Evolutionary conservation across 53 echinoderm and acorn worm genomes (phyloP), one percentile per base, ranked within the genome.

Genomic region (Temnopleurus reevesii): DNA sequence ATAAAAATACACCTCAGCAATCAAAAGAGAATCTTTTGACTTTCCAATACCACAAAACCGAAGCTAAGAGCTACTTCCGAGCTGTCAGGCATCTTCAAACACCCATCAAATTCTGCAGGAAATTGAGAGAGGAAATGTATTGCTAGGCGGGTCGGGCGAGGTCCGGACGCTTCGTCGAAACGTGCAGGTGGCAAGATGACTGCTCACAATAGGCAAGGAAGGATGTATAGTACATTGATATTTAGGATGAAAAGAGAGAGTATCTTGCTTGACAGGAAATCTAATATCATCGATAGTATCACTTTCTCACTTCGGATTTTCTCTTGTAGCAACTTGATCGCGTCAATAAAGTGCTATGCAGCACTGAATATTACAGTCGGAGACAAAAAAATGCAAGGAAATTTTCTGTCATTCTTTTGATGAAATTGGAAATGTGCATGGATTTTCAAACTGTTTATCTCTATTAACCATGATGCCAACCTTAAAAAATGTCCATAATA

Each of bases 41-140:
- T n/a, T n/a, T n/a, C n/a, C 49, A 49, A 49, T 13, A 8, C 12
- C 49, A 49, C 49, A 12, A 49, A 49, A 49, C 12, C 17, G 49
- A 17, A 49, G 17, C 0, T 0, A 49, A 17, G 49, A 47, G 15
- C 9, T 15, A 47, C 15, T 38, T 41, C 71, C 9, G n/a, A 71
- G 38, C 41, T 71, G 71, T 71, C 71, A 43, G 4, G 19, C 71
- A 21, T 12, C 6, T 38, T n/a, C n/a, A 36, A 71, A 71, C 71
- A 41, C n/a, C 38, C 2, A 18, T 9, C 19, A n/a, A 71, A 71
- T 21, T 38, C 21, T 1, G 41, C 71, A 71, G 71, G 71, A 71
- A 71, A 71, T 71, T 71, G 71, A 19, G 71, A 71, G 71, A 71
- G 71, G 71, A 71, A 71, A 13, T 41, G 19, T 21, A 71, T 3